Evolutionary conservation across 2,113 vertebrate species (phyloP).

Genomic region (Nipponia nippon): DNA sequence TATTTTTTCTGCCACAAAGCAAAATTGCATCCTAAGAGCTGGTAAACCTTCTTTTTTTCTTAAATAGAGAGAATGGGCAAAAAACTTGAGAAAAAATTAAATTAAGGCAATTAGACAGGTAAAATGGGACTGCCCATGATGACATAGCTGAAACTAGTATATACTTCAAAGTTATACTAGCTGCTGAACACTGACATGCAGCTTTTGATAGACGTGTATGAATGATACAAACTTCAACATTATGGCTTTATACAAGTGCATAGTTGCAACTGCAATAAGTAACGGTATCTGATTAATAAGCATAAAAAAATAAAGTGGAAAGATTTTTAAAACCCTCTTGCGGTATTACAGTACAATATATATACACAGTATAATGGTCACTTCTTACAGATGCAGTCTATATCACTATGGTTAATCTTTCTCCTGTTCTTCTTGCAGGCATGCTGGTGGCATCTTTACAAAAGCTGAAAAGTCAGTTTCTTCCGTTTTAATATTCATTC

Average conservation of each 20-base stretch:
- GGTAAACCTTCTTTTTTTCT: conserved; percentile 69
- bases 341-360: conserved; percentile 76
- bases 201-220: conserved; percentile 45
- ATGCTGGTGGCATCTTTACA: conserved; percentile 64
- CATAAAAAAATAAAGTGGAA: conserved; percentile 80
- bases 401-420: conserved; percentile 55
- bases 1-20: conserved; percentile 75
- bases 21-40: conserved; percentile 78
- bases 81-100: conserved; percentile 70
- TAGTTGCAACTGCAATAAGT: conserved; percentile 74
- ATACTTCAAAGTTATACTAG: conserved; percentile 52
- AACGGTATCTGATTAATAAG: conserved; percentile 71
- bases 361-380: conserved; percentile 75
- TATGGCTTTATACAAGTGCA: conserved; percentile 80
- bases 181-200: conserved; percentile 73
- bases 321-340: conserved; percentile 74
- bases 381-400: conserved; percentile 65
- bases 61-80: conserved; percentile 72
- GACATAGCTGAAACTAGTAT: conserved; percentile 57
- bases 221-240: conserved; percentile 57
- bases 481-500: conserved; percentile 17
- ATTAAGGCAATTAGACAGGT: conserved; percentile 81
- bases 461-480: conserved; percentile 48
- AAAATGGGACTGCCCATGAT: conserved; percentile 62
- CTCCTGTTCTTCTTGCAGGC: conserved; percentile 43